Conservation (phyloP, 2,888 invertebrate species). For the Endomychus coccineus region DNA sequence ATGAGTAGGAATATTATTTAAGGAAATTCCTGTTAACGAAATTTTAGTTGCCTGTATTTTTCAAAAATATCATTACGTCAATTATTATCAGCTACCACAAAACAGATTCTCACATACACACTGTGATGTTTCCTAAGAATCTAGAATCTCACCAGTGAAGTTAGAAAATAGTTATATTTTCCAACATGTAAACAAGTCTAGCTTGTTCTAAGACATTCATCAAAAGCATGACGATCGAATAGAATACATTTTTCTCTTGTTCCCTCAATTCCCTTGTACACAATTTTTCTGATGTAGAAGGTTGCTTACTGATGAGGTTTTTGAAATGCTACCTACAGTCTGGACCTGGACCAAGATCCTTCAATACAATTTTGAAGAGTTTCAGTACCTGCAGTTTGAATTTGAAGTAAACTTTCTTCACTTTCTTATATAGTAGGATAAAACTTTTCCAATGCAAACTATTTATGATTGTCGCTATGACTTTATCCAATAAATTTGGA, state of each 20-base stretch:
- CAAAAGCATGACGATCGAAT: constrained; percentile 7
- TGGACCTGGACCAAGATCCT: constrained; percentile 27
- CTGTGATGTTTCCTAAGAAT: constrained; percentile 48
- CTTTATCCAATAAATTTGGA: constrained; percentile 10
- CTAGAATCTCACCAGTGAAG: constrained; percentile 36
- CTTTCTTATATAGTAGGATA: constrained; percentile 12
- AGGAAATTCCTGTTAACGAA: too few relatives aligned
- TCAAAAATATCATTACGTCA: too few relatives aligned
- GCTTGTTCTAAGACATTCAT: constrained; percentile 12
- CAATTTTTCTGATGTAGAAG: too few relatives aligned
- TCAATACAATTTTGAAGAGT: constrained; percentile 27
- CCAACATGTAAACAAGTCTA: constrained; percentile 10
- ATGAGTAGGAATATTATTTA: too few relatives aligned
- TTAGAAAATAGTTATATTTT: constrained; percentile 12
- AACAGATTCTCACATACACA: constrained; percentile 55
- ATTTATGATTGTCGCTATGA: constrained; percentile 11
- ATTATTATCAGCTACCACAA: too few relatives aligned
- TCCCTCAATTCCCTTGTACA: constrained; percentile 53
- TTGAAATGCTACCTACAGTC: constrained; percentile 30
- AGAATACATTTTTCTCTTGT: constrained; percentile 32
- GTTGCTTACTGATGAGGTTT: too few relatives aligned
- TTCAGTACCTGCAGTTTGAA: constrained; percentile 11
- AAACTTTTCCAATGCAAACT: constrained; percentile 12
- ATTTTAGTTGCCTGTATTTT: too few relatives aligned
- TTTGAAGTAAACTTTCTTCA: constrained; percentile 6